Conservation (phyloP, 2,888 invertebrate genomes). For the Trimorus sp. region DNA sequence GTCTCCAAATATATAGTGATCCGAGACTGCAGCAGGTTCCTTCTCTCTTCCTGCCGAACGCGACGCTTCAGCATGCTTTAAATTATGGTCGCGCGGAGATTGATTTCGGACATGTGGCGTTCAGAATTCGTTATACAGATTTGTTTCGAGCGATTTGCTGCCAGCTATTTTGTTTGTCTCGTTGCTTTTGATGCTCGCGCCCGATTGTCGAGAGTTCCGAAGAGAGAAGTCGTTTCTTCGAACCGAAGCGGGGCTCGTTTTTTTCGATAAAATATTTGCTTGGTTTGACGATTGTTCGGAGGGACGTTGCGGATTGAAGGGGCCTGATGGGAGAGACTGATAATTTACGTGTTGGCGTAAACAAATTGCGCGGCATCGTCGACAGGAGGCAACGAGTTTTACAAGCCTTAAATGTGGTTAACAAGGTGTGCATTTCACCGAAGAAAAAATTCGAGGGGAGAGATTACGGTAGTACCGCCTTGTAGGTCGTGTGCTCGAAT, state of each 20-base stretch:
- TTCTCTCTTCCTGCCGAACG: conserved; percentile 27
- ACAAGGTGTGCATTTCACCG: conserved; percentile 48
- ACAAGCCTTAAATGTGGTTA: conserved; percentile 42
- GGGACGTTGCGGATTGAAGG: neutral
- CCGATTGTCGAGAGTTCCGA: neutral
- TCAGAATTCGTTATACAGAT: conserved; percentile 49
- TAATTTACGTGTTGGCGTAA: neutral
- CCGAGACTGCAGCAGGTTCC: conserved; percentile 59
- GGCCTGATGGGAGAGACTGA: neutral
- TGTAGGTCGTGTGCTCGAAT: conserved; percentile 39
- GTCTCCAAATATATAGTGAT: conserved; percentile 63
- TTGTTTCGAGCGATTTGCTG: conserved; percentile 42
- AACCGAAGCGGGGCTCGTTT: too few species aligned
- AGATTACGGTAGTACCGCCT: conserved; percentile 39
- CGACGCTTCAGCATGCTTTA: conserved; percentile 52
- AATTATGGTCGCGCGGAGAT: conserved; percentile 48
- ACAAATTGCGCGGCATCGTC: conserved; percentile 6
- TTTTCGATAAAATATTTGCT: neutral
- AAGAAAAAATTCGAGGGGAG: conserved; percentile 35
- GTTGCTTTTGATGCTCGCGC: neutral
- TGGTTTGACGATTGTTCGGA: neutral
- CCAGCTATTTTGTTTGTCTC: conserved; percentile 26
- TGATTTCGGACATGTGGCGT: conserved; percentile 61
- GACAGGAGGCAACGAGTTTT: conserved; percentile 7
- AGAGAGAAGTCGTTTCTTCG: too few species aligned